Evolutionary conservation across 2,888 invertebrate species (phyloP).

Genomic region (Philonicus albiceps): DNA sequence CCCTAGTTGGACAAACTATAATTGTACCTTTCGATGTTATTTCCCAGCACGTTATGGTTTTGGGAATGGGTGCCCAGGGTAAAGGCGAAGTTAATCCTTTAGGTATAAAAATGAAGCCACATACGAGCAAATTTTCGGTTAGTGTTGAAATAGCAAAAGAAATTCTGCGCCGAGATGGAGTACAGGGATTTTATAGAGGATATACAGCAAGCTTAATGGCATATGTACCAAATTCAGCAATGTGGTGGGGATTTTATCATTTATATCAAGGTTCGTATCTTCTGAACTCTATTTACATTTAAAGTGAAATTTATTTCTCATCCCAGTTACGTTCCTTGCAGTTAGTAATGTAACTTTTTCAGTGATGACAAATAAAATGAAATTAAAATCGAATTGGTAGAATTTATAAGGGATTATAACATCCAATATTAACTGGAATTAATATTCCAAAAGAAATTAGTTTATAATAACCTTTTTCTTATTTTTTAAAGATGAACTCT

Average conservation of each 20-base stretch:
- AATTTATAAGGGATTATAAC: too few relatives aligned
- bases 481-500: conserved; percentile 75
- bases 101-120: conserved; percentile 72
- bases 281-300: background rate
- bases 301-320: background rate
- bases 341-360: too few relatives aligned
- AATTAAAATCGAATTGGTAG: too few relatives aligned
- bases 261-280: conserved; percentile 80
- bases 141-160: conserved; percentile 78
- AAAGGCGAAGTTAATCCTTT: conserved; percentile 76
- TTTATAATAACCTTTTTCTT: conserved; percentile 7
- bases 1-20: conserved; percentile 91
- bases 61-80: conserved; percentile 69
- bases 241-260: conserved; percentile 97
- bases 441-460: too few relatives aligned
- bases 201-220: conserved; percentile 91
- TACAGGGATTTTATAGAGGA: conserved; percentile 90
- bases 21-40: conserved; percentile 97
- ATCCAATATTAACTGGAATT: too few relatives aligned
- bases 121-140: conserved; percentile 71
- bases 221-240: conserved; percentile 95
- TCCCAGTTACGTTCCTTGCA: too few relatives aligned
- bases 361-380: too few relatives aligned
- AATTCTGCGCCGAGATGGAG: conserved; percentile 82
- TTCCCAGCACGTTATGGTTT: conserved; percentile 95